Base-by-base conservation (phyloP, 2,113 vertebrate species). In the Mirounga angustirostris region DNA sequence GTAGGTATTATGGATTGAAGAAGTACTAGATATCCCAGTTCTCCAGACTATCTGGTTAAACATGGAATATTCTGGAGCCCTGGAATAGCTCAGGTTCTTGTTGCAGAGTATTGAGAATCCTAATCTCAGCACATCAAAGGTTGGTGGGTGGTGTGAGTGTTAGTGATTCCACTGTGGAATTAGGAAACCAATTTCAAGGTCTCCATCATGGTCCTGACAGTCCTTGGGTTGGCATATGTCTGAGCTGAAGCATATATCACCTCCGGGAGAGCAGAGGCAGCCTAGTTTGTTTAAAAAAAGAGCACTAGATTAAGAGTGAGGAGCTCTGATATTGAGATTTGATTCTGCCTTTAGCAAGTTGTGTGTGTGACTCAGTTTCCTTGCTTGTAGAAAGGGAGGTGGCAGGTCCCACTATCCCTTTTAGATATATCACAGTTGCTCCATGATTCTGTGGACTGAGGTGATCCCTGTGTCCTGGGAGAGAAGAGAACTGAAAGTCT, bases 391-490 rank as follows among this genome's bases (percentile, higher is more conserved):
- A 92, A 92, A 50, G 21, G 11, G 36, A 46, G 21, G 24, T 26
- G 1, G 4, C 18, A 4, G 28, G 9, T 15, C 21, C 54, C 6
- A 4, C 1, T 46, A 9, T 65, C 24, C 21, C 30, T 91, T 80
- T 54, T 46, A 16, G 30, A 61, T 63, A 30, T n/a, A n/a, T 50
- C 26, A 43, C 24, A 61, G 52, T 59, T 21, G 6, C 11, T 36
- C 28, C 43, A 21, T 43, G 30, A 63, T 61, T 87, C 67, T n/a
- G 4, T 50, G 73, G 78, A 33, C 1, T 50, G 28, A 50, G 5
- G 21, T 18, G 18, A 50, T n/a, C 22, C 54, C 46, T 82, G 1
- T 0, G 0, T 33, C 1, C 0, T 10, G 15, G 3, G 21, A 43
- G 89, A 71, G 36, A 24, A 88, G 33, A 0, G 3, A 83, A 59